Evolutionary conservation across 2,113 vertebrate genomes (phyloP), one percentile per base, ranked within the genome.

Genomic region (Lipophrys pholis): DNA sequence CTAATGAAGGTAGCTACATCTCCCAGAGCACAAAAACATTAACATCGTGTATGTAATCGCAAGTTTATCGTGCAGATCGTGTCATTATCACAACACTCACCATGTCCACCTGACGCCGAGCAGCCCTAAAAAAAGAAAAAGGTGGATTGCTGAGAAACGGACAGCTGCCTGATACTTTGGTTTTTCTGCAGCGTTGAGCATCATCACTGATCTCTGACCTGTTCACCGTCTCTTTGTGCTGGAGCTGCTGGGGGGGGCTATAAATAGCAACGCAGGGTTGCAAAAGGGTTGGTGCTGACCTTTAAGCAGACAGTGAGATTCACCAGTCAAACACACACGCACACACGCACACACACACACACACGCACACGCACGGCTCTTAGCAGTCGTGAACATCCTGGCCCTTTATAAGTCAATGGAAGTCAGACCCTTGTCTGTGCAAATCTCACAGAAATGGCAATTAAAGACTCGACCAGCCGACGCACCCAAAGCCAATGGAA

Each of bases 271-370:
- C 42, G 17, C 69, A 70, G 66, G 75, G 58, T 73, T 81, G 61
- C 49, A 60, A 76, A 58, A 76, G 80, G 82, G 81, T 81, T 62
- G 46, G 48, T 12, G 1, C 40, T 90, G 87, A 87, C 78, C 83
- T 90, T 88, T 88, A 81, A 86, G 55, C 76, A 57, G 69, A 83
- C 76, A 59, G 59, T 16, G 36, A 84, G 77, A 76, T 74, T 83
- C 57, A 35, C 65, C 72, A 81, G 78, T 83, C 41, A 41, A 21
- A 11, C 11, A 42, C 6, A 65, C 6, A 30, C 8, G 11, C 16
- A 38, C 60, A 42, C 36, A 21, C 40, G 45, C 21, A 16, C 12
- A 45, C 30, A 50, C 42, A 39, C 41, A 45, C 39, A 7, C 39
- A 55, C 49, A 64, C 42, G 67, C 45, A 69, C 50, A 72, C 38